Evolutionary conservation across 1,140 invertebrate species (phyloP).

Genomic region (Tetraneura akinire): DNA sequence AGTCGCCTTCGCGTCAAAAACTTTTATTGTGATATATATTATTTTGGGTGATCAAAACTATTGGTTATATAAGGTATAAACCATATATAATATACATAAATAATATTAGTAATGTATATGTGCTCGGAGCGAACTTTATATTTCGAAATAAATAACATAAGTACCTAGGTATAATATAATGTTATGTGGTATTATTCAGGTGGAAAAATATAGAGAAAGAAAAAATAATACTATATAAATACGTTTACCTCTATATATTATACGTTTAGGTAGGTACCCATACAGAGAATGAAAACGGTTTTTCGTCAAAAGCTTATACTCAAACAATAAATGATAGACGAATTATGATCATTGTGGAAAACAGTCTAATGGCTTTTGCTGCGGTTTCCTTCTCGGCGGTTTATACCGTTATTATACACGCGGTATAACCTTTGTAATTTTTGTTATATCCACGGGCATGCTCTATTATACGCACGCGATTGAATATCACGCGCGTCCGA

Average conservation of each 20-base stretch:
- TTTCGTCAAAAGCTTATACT: conserved; percentile 27
- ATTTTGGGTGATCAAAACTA: background rate
- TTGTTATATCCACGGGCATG: no score
- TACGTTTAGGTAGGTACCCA: no score
- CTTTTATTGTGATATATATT: conserved; percentile 9
- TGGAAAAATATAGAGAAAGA: conserved; percentile 14
- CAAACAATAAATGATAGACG: conserved; percentile 10
- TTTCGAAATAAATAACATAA: no score
- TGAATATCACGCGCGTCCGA: background rate
- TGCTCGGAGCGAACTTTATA: background rate
- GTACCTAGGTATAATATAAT: no score
- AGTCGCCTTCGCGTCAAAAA: background rate
- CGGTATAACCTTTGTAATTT: no score
- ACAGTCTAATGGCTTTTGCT: conserved; percentile 7
- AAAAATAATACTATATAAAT: conserved; percentile 20
- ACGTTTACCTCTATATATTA: no score
- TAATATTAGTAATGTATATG: background rate
- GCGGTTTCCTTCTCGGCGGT: background rate
- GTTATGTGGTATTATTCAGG: conserved; percentile 8
- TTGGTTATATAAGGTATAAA: background rate
- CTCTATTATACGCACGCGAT: conserved; percentile 19
- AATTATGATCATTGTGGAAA: conserved; percentile 20
- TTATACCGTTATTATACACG: background rate
- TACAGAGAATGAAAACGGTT: conserved; percentile 1
- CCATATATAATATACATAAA: background rate